Percentiles rank a stretch among this genome's conserved stretches.
Evolutionary conservation across 2,888 invertebrate species (phyloP).

Genomic region (Leptothorax acervorum): DNA sequence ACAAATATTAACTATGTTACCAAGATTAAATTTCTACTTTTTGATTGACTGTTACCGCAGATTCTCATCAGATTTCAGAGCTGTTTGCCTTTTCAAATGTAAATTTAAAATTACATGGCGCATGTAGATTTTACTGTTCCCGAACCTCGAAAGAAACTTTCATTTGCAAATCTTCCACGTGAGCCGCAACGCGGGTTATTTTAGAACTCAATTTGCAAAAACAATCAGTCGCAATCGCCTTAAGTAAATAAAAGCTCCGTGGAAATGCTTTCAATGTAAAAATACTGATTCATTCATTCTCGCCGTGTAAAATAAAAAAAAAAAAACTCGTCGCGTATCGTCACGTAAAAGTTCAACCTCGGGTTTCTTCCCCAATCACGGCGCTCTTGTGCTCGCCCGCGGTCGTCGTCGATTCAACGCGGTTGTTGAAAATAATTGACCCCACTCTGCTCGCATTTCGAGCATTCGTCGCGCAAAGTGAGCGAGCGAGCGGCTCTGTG

Average conservation of each 20-base stretch:
- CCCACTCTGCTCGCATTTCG: slow-evolving; percentile 30
- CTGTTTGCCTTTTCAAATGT: slow-evolving; percentile 22
- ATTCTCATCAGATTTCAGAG: slow-evolving; percentile 2
- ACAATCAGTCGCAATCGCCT: slow-evolving; percentile 30
- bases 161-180: slow-evolving; percentile 25
- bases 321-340: slow-evolving; percentile 13
- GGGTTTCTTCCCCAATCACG: slow-evolving; percentile 40
- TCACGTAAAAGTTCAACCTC: slow-evolving; percentile 2
- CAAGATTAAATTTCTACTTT: not conserved
- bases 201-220: slow-evolving; percentile 34
- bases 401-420: slow-evolving; percentile 30
- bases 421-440: slow-evolving; percentile 47
- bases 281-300: slow-evolving; percentile 17
- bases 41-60: not conserved
- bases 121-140: not conserved
- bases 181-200: slow-evolving; percentile 12
- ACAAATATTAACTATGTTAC: not conserved
- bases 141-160: slow-evolving; percentile 1
- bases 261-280: not conserved
- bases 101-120: not conserved
- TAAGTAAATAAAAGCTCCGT: slow-evolving; percentile 34
- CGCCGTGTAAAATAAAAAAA: not conserved
- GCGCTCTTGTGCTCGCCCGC: slow-evolving; percentile 28
- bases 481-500: not conserved
- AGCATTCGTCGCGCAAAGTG: slow-evolving; percentile 15